Evolutionary conservation across 1,140 invertebrate genomes (phyloP).

Genomic region (Colletes latitarsis): DNA sequence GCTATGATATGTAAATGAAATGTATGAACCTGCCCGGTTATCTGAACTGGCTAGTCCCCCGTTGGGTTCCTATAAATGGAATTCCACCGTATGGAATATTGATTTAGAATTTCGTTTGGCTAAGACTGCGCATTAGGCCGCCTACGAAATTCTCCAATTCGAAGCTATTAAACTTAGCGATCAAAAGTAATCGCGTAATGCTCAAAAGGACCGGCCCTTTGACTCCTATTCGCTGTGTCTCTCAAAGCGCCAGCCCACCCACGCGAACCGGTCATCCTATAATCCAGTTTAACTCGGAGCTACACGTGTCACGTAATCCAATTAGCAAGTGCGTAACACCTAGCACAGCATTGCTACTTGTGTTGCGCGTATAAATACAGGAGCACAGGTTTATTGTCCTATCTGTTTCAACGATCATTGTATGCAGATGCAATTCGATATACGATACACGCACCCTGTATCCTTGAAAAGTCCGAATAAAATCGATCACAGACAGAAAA

Average conservation of each 20-base stretch:
- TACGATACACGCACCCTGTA: not conserved
- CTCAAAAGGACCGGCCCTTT: not conserved
- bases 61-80: too few species aligned
- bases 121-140: too few species aligned
- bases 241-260: not conserved
- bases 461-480: too few species aligned
- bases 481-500: too few species aligned
- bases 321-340: slow-evolving; percentile 26
- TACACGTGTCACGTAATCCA: slow-evolving; percentile 46
- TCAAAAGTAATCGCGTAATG: not conserved
- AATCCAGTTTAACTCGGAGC: slow-evolving; percentile 28
- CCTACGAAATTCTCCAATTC: too few species aligned
- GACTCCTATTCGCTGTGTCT: not conserved
- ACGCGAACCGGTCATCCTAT: not conserved
- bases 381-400: slow-evolving; percentile 31
- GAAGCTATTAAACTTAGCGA: not conserved
- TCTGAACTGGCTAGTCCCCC: too few species aligned
- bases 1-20: too few species aligned
- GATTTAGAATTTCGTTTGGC: too few species aligned
- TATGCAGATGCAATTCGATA: slow-evolving; percentile 15
- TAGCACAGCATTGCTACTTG: not conserved
- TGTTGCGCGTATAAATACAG: not conserved
- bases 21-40: too few species aligned
- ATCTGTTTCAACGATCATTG: not conserved
- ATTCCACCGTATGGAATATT: too few species aligned